A percentile compares a stretch with the other conserved stretches of the same genome.
These are phyloP conservation scores for Ctena decussata DNA, from an alignment of 2,888 invertebrate species.

Conservation along the genomic window DNA sequence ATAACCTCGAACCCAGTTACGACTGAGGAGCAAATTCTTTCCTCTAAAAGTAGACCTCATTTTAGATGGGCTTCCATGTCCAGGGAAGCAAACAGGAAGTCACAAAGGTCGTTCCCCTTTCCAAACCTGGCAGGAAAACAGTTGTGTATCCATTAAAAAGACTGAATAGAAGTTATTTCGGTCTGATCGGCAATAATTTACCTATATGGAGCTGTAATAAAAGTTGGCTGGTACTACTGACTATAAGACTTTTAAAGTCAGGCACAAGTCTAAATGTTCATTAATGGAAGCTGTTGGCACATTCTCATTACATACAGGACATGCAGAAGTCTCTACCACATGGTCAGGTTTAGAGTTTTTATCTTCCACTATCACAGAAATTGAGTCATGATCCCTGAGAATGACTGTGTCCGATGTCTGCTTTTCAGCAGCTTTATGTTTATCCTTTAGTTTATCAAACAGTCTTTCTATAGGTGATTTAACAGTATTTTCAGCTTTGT, in stretches of 20 bases:
- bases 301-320: conserved; percentile 77
- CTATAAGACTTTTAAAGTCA: conserved; percentile 51
- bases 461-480: conserved; percentile 59
- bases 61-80: too few species aligned
- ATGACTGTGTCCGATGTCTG: neutral
- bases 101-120: too few species aligned
- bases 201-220: too few species aligned
- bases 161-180: too few species aligned
- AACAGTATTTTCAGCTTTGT: neutral
- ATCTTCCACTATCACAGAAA: neutral
- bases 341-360: neutral
- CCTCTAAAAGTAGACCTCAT: too few species aligned
- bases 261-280: conserved; percentile 80
- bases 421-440: neutral
- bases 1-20: too few species aligned
- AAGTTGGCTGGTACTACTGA: too few species aligned
- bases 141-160: too few species aligned
- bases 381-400: neutral
- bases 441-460: conserved; percentile 35
- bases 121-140: too few species aligned
- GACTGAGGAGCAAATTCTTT: too few species aligned
- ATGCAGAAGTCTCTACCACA: conserved; percentile 25
- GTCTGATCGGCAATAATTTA: too few species aligned
- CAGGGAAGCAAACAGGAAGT: too few species aligned
- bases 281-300: conserved; percentile 73